Base-by-base conservation (phyloP, 1,140 invertebrate species). In the Ips typographus region DNA sequence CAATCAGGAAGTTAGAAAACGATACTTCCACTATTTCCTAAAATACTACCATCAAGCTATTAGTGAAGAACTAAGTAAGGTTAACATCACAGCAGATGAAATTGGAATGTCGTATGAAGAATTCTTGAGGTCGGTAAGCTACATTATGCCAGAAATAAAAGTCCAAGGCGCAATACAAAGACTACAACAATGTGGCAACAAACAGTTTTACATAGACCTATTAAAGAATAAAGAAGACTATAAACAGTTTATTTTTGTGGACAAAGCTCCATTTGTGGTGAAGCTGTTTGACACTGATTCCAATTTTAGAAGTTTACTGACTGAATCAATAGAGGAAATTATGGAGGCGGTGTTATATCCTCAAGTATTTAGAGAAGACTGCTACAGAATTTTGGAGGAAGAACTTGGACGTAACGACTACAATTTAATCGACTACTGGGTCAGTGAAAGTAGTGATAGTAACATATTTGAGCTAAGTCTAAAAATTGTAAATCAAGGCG, bases 151-250 rank as follows among this genome's bases (percentile, higher is more conserved):
- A 1, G 53, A 70, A 44, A 64, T 70, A 38, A 64, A 70, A 60
- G 58, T 70, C 4, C 68, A 70, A 58, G 68, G 68, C 2, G 37
- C 61, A 2, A 41, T 70, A 3, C 68, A 65, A 41, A 47, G 68
- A 36, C 38, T 70, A 7, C 68, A 70, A 51, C 68, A 70, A 55
- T 70, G 68, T 38, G 68, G 68, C n/a, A 70, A 53, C 38, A 70
- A 70, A 40, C 41, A 70, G 6, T 64, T 70, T 40, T 70, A 58
- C 40, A 70, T 36, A 36, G 65, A 70, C 2, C 62, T 70, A 38
- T 43, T 70, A 41, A 58, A 58, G 8, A 55, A 70, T 44, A 70
- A 70, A 52, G 68, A 65, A 40, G 22, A 22, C 38, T 70, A 40
- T 40, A 64, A 41, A 43, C 64, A 58, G 40, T 70, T 58, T 60